Conservation (phyloP, 2,797 vertebrate genomes). For the Anableps anableps region DNA sequence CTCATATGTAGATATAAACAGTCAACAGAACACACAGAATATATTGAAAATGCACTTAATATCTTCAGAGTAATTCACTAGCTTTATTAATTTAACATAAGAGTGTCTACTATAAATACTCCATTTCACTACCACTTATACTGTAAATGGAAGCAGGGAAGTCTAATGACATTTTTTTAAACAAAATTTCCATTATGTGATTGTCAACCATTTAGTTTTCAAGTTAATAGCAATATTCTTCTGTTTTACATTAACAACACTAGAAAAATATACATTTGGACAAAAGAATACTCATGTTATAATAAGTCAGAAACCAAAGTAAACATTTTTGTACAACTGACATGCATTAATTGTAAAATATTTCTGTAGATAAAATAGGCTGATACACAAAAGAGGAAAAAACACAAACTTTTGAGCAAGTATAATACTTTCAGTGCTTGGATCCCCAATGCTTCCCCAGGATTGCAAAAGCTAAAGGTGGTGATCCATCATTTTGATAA, state of each 20-base stretch:
- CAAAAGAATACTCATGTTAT: neutral
- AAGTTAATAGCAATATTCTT: constrained; percentile 21
- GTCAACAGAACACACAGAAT: neutral
- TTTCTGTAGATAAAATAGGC: neutral
- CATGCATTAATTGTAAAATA: neutral
- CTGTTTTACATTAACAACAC: neutral
- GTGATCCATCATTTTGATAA: neutral
- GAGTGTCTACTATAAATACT: neutral
- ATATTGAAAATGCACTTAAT: neutral
- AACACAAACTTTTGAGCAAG: neutral
- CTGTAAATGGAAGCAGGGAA: constrained; percentile 20
- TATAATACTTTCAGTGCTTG: neutral
- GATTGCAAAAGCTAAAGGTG: neutral
- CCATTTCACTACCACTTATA: constrained; percentile 16
- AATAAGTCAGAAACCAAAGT: neutral
- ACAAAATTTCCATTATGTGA: constrained; percentile 1
- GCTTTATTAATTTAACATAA: neutral
- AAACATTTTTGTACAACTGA: neutral
- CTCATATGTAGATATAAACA: neutral
- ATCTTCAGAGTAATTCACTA: constrained; percentile 4
- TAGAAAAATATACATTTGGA: neutral
- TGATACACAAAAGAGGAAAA: neutral
- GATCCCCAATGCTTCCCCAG: neutral
- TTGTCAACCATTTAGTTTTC: constrained; percentile 14
- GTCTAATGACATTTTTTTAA: constrained; percentile 7